Base-by-base conservation (phyloP, 2,797 vertebrate genomes). In the Coregonus suidteri region DNA sequence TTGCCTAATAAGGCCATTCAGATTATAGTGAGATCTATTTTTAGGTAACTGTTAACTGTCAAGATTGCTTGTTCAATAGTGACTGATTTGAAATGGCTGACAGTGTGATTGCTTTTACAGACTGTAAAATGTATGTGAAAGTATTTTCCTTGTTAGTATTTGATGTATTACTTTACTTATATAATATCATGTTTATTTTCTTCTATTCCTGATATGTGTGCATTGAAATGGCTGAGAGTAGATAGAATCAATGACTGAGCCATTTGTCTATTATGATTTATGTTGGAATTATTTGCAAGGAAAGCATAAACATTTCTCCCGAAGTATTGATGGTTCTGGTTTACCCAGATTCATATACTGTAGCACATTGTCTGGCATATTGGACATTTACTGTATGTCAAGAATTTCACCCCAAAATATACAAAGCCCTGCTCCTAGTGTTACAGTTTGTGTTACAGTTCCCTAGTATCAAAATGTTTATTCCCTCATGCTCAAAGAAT, bases 41-140 rank as follows among this genome's bases (percentile, higher is more conserved):
- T 85, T 82, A 83, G 88, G 90, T 86, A 87, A 88, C 88, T 91
- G 88, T 91, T 90, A 93, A 88, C 90, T 91, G 88, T 90, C 83
- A 34, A 34, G 31, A 34, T 34, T 34, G 41, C 41, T 47, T 47
- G 41, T 47, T 47, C 41, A 74, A 75, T 31, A 70, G 86, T 83
- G 90, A 89, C 91, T 90, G 87, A 92, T 91, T 88, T 91, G 88
- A 90, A 56, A 31, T 20, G 5, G 30, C 4, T 7, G 47, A 18
- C 41, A 47, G 37, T 51, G 4, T 52, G 41, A 34, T 52, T 16
- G 6, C n/a, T 54, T 72, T 47, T 47, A 52, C 31, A 30, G 47
- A 71, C 20, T 90, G 91, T 82, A 85, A 89, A 89, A 88, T 87
- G 86, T 78, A 80, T 77, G 79, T 70, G 85, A 1, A 25, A 11